These are phyloP conservation scores for Cephalotes varians DNA, from an alignment of 2,888 invertebrate genomes.

Conservation along the genomic window DNA sequence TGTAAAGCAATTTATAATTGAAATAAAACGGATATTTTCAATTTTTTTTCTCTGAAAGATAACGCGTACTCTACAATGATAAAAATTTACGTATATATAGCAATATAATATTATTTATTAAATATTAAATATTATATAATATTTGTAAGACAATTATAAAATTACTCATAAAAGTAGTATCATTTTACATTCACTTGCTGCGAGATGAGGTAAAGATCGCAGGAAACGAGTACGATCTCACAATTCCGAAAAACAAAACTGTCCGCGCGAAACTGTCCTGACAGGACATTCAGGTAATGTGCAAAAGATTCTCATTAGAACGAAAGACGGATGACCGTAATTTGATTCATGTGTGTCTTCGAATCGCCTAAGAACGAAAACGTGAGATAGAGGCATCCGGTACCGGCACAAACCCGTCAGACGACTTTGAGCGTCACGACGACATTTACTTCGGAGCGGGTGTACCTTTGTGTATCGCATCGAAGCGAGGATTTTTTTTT, in stretches of 20 bases:
- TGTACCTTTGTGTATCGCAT: slow-evolving; percentile 60
- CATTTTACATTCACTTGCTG: slow-evolving; percentile 4
- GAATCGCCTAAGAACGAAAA: slow-evolving; percentile 61
- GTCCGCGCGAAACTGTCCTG: slow-evolving; percentile 32
- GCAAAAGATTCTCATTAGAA: slow-evolving; percentile 10
- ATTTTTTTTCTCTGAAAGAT: not conserved
- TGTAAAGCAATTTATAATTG: not conserved
- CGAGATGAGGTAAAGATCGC: not conserved
- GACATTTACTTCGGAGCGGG: slow-evolving; percentile 55
- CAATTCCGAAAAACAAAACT: slow-evolving; percentile 26
- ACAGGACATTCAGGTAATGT: slow-evolving; percentile 2
- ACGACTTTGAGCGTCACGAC: slow-evolving; percentile 54
- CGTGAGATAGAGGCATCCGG: slow-evolving; percentile 60
- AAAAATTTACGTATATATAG: not conserved
- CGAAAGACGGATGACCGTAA: slow-evolving; percentile 53
- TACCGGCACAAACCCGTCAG: slow-evolving; percentile 59
- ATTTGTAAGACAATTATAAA: not conserved
- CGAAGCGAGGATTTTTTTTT: slow-evolving; percentile 54
- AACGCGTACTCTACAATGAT: not conserved
- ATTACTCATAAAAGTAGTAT: not conserved
- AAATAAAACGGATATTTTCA: not conserved
- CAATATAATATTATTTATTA: not conserved
- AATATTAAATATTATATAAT: too few relatives aligned
- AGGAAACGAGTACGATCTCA: not conserved
- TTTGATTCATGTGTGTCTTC: slow-evolving; percentile 48